Conservation (phyloP, 2,888 invertebrate species). For the Sinopyrophorus schimmeli region DNA sequence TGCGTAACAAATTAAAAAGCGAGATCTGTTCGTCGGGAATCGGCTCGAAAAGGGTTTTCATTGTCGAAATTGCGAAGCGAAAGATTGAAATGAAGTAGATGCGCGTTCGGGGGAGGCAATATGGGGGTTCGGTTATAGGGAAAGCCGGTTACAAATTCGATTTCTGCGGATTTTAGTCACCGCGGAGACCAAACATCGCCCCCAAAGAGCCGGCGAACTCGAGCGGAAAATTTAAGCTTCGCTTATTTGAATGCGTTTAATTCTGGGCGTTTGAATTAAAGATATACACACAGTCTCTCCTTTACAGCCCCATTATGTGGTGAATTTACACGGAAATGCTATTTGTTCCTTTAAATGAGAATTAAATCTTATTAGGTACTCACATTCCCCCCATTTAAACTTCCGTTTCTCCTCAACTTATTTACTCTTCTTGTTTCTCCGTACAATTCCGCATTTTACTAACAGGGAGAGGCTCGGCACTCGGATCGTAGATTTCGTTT, state of each 20-base stretch:
- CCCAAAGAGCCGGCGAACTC: constrained; percentile 32
- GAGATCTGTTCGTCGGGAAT: too few relatives aligned
- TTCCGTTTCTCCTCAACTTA: constrained; percentile 19
- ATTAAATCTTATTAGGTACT: constrained; percentile 38
- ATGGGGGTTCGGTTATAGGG: too few relatives aligned
- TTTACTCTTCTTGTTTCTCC: constrained; percentile 19
- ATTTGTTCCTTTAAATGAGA: constrained; percentile 38
- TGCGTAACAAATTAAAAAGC: too few relatives aligned
- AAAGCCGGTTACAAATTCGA: constrained; percentile 27
- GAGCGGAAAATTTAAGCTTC: constrained; percentile 35
- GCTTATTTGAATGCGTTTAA: constrained; percentile 38
- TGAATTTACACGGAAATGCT: constrained; percentile 39
- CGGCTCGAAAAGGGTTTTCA: too few relatives aligned
- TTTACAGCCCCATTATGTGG: constrained; percentile 37
- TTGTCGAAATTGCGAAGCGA: too few relatives aligned
- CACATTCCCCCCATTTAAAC: constrained; percentile 34
- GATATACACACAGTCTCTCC: constrained; percentile 35
- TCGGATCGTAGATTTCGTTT: too few relatives aligned
- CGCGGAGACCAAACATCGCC: constrained; percentile 28
- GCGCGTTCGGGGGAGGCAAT: too few relatives aligned
- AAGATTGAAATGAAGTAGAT: too few relatives aligned
- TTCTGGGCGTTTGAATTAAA: constrained; percentile 36
- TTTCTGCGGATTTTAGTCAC: constrained; percentile 27
- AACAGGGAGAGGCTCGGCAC: too few relatives aligned
- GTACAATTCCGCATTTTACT: constrained; percentile 15